These are phyloP conservation scores for Sphaerophoria rueppellii DNA, from an alignment of 2,888 invertebrate species.

Conservation along the genomic window DNA sequence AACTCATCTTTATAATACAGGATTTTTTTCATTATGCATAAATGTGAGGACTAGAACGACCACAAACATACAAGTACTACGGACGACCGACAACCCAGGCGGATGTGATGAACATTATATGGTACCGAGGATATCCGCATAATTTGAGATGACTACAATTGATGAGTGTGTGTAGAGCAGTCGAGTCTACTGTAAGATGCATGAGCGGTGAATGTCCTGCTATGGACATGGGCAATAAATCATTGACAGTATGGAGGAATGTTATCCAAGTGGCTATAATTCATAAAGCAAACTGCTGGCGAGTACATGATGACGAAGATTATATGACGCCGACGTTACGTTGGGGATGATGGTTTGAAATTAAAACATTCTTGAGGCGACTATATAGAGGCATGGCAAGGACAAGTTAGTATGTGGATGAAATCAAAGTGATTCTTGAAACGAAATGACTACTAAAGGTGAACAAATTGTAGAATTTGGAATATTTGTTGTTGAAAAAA, in stretches of 20 bases:
- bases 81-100: constrained; percentile 3
- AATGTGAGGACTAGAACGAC: constrained; percentile 7
- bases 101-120: constrained; percentile 3
- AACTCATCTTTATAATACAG: constrained; percentile 17
- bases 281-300: constrained; percentile 61
- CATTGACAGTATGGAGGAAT: constrained; percentile 60
- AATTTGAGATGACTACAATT: constrained; percentile 43
- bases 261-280: constrained; percentile 61
- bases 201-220: constrained; percentile 54
- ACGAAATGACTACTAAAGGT: no score
- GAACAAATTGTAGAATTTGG: no score
- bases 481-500: no score
- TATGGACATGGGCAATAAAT: constrained; percentile 62
- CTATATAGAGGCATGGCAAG: no score
- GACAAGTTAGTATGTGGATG: no score
- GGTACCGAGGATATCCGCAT: constrained; percentile 36
- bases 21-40: constrained; percentile 39
- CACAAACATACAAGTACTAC: constrained; percentile 11
- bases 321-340: constrained; percentile 51
- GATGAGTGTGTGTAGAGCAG: constrained; percentile 7
- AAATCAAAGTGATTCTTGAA: no score
- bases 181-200: constrained; percentile 38
- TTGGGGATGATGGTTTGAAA: constrained; percentile 37
- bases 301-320: constrained; percentile 53
- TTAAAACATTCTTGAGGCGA: constrained; percentile 9